phyloP scores from a whole-genome alignment of 2,797 vertebrate species.

The Alcedo quadribrachys region DNA sequence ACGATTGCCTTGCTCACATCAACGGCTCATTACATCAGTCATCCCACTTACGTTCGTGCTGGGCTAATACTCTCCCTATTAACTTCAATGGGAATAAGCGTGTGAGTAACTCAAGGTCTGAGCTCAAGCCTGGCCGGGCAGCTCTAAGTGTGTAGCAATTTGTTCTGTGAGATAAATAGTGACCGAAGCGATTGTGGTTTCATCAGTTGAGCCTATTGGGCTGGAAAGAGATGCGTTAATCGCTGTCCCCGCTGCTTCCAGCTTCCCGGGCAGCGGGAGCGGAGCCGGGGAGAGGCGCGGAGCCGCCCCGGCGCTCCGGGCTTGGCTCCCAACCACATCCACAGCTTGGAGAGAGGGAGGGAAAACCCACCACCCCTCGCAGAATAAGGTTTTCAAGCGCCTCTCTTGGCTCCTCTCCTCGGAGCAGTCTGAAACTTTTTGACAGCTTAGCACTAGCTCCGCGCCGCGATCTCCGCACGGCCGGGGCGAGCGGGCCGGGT shows the following conservation, averaged over 20 bases:
- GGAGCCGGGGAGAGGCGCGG: not conserved
- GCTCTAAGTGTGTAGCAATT: not conserved
- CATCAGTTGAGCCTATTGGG: not conserved
- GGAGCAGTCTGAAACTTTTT: not conserved
- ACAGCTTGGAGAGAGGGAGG: not conserved
- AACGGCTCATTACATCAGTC: not conserved
- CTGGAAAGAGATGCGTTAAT: not conserved
- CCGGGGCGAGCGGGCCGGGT: not conserved
- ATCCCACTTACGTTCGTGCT: not conserved
- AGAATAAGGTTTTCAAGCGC: constrained; percentile 14
- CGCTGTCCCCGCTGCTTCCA: not conserved
- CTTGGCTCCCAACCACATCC: not conserved
- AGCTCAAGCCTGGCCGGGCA: not conserved
- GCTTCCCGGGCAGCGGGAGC: not conserved
- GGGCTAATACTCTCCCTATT: not conserved
- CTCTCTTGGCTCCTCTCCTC: not conserved
- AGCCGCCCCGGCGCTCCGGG: not conserved
- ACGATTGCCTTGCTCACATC: not conserved
- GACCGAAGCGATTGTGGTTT: not conserved
- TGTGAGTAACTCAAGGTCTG: not conserved
- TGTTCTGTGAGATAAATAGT: not conserved
- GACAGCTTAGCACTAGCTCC: not conserved
- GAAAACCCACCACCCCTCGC: not conserved
- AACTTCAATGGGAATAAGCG: not conserved
- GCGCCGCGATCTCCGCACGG: not conserved